phyloP scores from a whole-genome alignment of 2,888 invertebrate genomes.

The Melanostoma mellinum region DNA sequence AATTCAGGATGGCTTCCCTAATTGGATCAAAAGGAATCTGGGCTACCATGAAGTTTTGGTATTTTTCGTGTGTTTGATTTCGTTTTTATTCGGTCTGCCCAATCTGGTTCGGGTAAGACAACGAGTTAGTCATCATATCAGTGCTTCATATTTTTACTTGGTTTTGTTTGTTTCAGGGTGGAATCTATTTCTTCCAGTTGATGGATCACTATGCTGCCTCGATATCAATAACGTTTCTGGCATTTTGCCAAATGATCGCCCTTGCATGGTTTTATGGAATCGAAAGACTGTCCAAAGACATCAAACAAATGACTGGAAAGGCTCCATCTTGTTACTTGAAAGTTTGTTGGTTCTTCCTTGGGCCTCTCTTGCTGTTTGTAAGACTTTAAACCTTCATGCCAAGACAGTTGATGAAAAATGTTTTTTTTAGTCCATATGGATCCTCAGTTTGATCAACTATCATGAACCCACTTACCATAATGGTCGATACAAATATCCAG shows the following conservation, averaged over 20 bases:
- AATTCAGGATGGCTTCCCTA: slow-evolving; percentile 95
- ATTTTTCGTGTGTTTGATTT: slow-evolving; percentile 90
- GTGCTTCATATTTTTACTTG: too few relatives aligned
- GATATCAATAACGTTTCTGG: slow-evolving; percentile 94
- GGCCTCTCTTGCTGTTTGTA: slow-evolving; percentile 90
- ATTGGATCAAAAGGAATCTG: slow-evolving; percentile 91
- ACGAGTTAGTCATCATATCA: too few relatives aligned
- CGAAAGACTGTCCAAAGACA: slow-evolving; percentile 89
- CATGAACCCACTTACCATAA: slow-evolving; percentile 92
- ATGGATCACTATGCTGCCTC: slow-evolving; percentile 97
- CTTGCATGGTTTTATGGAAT: slow-evolving; percentile 96
- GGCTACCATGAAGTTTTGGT: slow-evolving; percentile 94
- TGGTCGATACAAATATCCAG: slow-evolving; percentile 89
- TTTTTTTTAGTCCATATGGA: slow-evolving; percentile 88
- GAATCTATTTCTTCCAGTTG: slow-evolving; percentile 94
- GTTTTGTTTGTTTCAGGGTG: slow-evolving; percentile 84
- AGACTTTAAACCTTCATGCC: slow-evolving; percentile 72
- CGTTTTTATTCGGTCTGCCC: slow-evolving; percentile 92
- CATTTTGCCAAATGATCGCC: slow-evolving; percentile 96
- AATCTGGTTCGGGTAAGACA: slow-evolving; percentile 89
- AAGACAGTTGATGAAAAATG: neutral
- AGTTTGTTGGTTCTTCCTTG: slow-evolving; percentile 92
- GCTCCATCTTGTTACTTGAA: slow-evolving; percentile 91
- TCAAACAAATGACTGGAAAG: slow-evolving; percentile 94
- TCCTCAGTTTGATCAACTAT: slow-evolving; percentile 94